Conservation (phyloP, 2,113 vertebrate genomes). For the Galeopterus variegatus region DNA sequence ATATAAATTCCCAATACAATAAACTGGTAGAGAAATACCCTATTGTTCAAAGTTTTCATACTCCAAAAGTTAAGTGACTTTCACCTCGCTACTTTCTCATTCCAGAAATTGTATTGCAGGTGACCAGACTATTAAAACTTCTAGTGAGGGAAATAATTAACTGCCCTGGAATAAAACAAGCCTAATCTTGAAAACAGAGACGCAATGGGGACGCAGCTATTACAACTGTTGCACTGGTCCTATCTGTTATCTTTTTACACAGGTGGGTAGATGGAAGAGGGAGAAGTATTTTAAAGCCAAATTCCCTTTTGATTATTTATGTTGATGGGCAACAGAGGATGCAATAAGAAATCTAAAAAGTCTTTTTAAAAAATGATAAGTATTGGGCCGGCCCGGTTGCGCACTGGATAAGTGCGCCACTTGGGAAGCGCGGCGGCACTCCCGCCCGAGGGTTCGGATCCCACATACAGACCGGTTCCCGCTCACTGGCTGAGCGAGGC, state of each 20-base stretch:
- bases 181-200: constrained; percentile 69
- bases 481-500: too few relatives aligned
- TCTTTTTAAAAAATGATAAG: constrained; percentile 43
- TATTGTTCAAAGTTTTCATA: constrained; percentile 45
- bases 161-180: constrained; percentile 66
- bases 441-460: too few relatives aligned
- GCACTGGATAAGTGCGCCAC: too few relatives aligned
- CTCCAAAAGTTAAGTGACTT: constrained; percentile 57
- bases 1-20: constrained; percentile 20
- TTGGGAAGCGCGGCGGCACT: too few relatives aligned
- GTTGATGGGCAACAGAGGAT: neutral
- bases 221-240: neutral
- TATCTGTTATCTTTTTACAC: constrained; percentile 12
- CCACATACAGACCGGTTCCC: too few relatives aligned
- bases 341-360: constrained; percentile 36
- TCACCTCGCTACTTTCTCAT: constrained; percentile 32
- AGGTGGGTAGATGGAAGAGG: neutral
- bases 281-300: constrained; percentile 45
- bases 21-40: constrained; percentile 35
- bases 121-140: constrained; percentile 57
- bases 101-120: constrained; percentile 50
- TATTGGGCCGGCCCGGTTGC: too few relatives aligned
- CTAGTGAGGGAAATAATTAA: constrained; percentile 78
- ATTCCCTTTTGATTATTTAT: constrained; percentile 43
- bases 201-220: constrained; percentile 21